These are phyloP conservation scores for Palloptera scutellata DNA, from an alignment of 2,888 invertebrate species.

Conservation along the genomic window DNA sequence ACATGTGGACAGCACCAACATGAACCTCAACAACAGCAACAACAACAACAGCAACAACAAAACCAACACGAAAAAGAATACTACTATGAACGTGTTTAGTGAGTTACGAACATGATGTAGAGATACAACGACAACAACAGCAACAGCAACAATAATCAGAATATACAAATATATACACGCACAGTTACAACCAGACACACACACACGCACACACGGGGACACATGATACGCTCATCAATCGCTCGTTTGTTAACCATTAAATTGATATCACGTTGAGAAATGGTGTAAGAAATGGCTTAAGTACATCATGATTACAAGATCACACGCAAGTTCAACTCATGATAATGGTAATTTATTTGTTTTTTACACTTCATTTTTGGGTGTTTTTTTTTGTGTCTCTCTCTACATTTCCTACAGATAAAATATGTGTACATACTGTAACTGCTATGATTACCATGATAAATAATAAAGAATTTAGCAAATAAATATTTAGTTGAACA, in stretches of 20 bases:
- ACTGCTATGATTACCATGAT: too few relatives aligned
- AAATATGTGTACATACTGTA: neutral
- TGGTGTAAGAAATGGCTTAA: conserved; percentile 51
- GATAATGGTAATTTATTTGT: conserved; percentile 34
- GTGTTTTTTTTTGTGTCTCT: conserved; percentile 1
- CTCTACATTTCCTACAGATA: neutral
- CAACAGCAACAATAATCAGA: neutral
- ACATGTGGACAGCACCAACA: conserved; percentile 33
- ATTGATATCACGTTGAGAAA: conserved; percentile 54
- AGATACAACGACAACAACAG: neutral
- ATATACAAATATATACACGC: neutral
- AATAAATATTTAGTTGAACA: neutral
- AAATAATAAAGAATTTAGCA: neutral
- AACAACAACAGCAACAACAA: conserved; percentile 17
- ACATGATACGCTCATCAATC: conserved; percentile 51
- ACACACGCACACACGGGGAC: conserved; percentile 7
- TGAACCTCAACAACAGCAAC: conserved; percentile 11
- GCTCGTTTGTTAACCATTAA: conserved; percentile 52
- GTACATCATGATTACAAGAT: conserved; percentile 59
- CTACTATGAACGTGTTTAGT: conserved; percentile 18
- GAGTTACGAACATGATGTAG: neutral
- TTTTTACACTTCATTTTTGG: conserved; percentile 30
- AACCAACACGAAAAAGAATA: conserved; percentile 30
- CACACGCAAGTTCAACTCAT: conserved; percentile 47
- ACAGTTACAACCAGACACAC: conserved; percentile 8